phyloP scores from a whole-genome alignment of 2,797 vertebrate genomes.

The Taenioides sp. region DNA sequence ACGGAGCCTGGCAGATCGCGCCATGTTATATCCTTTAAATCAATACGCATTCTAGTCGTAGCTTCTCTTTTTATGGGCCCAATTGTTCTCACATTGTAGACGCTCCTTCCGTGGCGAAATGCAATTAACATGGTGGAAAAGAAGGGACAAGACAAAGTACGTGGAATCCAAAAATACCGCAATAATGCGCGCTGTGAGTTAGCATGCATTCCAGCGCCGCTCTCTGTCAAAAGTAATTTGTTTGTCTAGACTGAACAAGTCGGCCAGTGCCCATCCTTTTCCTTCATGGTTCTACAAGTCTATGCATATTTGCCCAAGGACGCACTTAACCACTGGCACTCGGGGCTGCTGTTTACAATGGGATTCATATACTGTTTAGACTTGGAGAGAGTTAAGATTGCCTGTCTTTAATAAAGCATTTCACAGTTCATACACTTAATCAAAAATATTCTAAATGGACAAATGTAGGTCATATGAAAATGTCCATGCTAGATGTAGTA shows the following conservation, averaged over 20 bases:
- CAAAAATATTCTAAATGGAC: not conserved
- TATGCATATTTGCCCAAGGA: constrained; percentile 43
- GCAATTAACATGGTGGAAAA: constrained; percentile 51
- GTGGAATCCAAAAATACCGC: constrained; percentile 23
- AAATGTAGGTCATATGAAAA: not conserved
- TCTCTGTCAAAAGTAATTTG: constrained; percentile 63
- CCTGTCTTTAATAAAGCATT: not conserved
- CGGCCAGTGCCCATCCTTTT: constrained; percentile 33
- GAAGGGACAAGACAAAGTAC: constrained; percentile 21
- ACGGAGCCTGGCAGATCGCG: constrained; percentile 57
- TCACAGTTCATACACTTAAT: constrained; percentile 6
- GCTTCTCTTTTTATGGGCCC: constrained; percentile 32
- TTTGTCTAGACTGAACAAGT: constrained; percentile 67
- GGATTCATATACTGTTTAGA: not conserved
- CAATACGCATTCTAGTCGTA: constrained; percentile 52
- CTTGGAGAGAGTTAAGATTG: not conserved
- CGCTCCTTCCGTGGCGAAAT: constrained; percentile 44
- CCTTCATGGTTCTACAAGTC: constrained; percentile 37
- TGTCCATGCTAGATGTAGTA: not conserved
- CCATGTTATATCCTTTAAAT: constrained; percentile 67
- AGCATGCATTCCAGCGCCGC: constrained; percentile 54
- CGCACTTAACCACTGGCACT: constrained; percentile 24
- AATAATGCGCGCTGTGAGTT: constrained; percentile 38
- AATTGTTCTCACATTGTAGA: constrained; percentile 52
- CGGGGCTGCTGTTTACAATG: constrained; percentile 21